phyloP scores from a whole-genome alignment of 2,797 vertebrate species.

The Trachops cirrhosus region DNA sequence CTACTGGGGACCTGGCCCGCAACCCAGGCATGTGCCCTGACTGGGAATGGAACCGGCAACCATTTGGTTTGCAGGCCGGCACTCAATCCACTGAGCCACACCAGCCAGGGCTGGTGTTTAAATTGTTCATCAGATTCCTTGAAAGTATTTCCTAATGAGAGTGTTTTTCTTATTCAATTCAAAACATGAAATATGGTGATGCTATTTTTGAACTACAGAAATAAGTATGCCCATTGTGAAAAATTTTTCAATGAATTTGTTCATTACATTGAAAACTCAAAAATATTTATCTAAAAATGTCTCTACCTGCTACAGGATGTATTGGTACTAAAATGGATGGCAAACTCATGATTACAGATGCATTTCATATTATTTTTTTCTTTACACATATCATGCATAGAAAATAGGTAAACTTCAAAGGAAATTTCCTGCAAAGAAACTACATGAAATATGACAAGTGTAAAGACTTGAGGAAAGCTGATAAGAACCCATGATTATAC shows the following conservation, averaged over 20 bases:
- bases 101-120: background rate
- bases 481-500: background rate
- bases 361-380: background rate
- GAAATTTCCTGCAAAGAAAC: background rate
- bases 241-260: background rate
- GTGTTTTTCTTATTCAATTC: background rate
- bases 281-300: background rate
- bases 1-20: no score
- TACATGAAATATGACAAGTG: background rate
- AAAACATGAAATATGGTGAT: background rate
- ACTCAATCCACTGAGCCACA: no score
- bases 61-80: no score
- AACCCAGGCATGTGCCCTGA: no score
- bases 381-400: background rate
- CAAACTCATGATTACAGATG: background rate
- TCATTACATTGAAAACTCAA: background rate
- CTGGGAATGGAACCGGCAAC: no score
- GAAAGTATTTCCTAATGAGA: background rate
- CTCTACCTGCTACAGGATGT: background rate
- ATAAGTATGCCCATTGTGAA: background rate
- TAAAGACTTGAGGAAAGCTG: background rate
- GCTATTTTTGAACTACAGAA: background rate
- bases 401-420: slow-evolving; percentile 20
- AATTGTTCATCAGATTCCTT: background rate
- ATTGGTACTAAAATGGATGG: background rate